Conservation (phyloP, 2,113 vertebrate species). For the Marcusenius ussheri region DNA sequence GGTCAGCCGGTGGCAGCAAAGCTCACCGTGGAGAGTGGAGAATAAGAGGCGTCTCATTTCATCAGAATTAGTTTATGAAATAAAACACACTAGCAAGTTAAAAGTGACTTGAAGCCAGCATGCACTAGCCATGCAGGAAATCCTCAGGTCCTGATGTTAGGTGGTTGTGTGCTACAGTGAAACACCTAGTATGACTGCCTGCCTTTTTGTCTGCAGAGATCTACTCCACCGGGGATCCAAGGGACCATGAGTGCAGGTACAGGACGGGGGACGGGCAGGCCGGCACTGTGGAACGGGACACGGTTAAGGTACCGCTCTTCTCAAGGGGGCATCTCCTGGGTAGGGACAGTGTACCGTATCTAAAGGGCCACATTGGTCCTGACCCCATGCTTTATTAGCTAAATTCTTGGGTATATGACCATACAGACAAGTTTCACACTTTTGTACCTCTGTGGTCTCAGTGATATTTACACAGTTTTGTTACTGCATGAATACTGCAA, state of each 20-base stretch:
- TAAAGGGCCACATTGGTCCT: background rate
- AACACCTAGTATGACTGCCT: background rate
- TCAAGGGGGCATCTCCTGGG: background rate
- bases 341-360: background rate
- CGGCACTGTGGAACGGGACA: constrained; percentile 55
- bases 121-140: background rate
- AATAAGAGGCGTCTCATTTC: background rate
- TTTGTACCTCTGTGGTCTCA: background rate
- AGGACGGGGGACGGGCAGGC: constrained; percentile 54
- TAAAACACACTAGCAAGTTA: background rate
- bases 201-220: constrained; percentile 44
- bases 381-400: background rate
- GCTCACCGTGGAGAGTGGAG: background rate
- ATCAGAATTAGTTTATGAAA: background rate
- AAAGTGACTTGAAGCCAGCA: background rate
- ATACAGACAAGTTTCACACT: background rate
- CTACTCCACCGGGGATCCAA: constrained; percentile 56
- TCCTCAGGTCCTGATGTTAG: background rate
- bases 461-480: background rate
- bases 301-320: constrained; percentile 50
- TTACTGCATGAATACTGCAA: background rate
- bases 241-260: constrained; percentile 35
- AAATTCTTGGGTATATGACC: background rate
- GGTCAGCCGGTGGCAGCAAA: constrained; percentile 56
- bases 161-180: background rate